Percentiles rank a stretch among this genome's conserved stretches.
These are phyloP conservation scores for Nesogale talazaci DNA, from an alignment of 2,113 vertebrate genomes.

Conservation along the genomic window DNA sequence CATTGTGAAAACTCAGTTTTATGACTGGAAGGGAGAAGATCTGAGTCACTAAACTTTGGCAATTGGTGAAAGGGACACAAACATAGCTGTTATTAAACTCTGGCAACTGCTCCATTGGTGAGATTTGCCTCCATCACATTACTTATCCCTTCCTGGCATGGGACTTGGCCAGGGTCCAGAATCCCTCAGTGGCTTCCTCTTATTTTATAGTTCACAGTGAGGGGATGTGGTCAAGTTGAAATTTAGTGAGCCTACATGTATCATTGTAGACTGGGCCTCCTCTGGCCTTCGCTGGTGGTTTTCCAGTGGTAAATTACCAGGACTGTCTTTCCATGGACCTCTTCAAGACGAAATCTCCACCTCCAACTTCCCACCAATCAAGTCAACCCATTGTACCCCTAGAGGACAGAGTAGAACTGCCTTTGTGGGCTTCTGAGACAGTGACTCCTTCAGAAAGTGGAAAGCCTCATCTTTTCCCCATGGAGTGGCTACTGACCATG, in stretches of 20 bases:
- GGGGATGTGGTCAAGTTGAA: not conserved
- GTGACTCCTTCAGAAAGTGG: no score
- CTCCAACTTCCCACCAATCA: no score
- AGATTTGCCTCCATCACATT: not conserved
- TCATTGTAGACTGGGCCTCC: not conserved
- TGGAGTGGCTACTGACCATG: no score
- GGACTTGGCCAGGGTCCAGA: not conserved
- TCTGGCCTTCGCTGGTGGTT: not conserved
- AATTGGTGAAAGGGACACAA: no score
- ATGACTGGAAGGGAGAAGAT: not conserved
- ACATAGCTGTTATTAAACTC: not conserved
- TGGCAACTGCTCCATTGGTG: fast-evolving
- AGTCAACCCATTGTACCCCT: no score
- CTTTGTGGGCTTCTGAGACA: no score
- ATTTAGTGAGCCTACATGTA: not conserved
- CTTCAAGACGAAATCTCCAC: not conserved
- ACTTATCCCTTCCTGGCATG: not conserved
- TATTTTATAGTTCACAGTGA: not conserved
- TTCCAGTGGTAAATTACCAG: not conserved
- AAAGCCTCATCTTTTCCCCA: no score
- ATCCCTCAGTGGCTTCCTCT: not conserved
- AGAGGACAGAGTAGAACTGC: no score
- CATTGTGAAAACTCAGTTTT: not conserved
- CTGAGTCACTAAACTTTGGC: no score
- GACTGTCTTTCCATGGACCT: not conserved